Evolutionary conservation across 1,140 invertebrate species (phyloP), one percentile per base, ranked within the genome.

Genomic region (Ceratina calcarata): DNA sequence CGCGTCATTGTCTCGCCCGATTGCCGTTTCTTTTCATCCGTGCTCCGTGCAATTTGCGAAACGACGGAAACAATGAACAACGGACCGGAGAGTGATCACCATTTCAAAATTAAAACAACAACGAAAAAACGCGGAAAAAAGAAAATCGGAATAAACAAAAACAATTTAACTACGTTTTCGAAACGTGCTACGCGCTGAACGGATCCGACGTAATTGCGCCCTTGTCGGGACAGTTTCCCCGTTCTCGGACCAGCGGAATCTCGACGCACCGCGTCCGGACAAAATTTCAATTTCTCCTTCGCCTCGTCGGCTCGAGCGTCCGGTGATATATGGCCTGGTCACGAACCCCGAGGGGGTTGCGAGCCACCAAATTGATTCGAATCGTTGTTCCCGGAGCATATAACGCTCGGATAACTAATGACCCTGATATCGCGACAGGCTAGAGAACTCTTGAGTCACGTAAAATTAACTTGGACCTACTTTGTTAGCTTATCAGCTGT

Each of bases 331-430:
- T 87, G 86, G 78, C 82, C 45, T 66, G n/a, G 66, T 49, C 70
- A 66, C 32, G 60, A n/a, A 78, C 84, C 68, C 79, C 82, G 82
- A 49, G 55, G 65, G 67, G 84, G 72, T 82, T 84, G 77, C 79
- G 75, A 80, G 78, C 79, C 82, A 81, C 79, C 74, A 86, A 88
- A 88, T 88, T 88, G 86, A 88, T 88, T 88, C 80, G 84, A 87
- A 88, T 86, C 84, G 86, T 87, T 82, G 37, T 10, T 45, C 37
- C 73, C 74, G 55, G 37, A 78, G 27, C 84, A 45, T 65, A 86
- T 88, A 87, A 86, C 86, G 68, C 82, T 58, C 37, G 75, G 82
- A 82, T 88, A 88, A 88, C 80, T 88, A 88, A 88, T 87, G 87
- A 86, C 45, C 78, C 76, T 69, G 75, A 76, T 78, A 83, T 83